Conservation (phyloP, 2,113 vertebrate genomes). For the Pseudopodoces humilis region DNA sequence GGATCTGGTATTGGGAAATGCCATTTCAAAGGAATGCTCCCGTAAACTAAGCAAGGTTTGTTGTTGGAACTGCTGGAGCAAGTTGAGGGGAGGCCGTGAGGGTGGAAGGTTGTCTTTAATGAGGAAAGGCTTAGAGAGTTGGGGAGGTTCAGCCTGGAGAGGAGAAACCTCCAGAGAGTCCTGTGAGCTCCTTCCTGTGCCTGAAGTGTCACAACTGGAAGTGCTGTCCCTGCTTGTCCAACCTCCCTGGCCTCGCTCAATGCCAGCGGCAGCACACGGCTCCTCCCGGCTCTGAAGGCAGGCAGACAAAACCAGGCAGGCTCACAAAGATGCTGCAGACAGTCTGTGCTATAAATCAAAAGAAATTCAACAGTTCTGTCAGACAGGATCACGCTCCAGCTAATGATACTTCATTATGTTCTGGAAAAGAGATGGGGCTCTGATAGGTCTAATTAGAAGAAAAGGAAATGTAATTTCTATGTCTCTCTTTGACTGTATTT, state of each 20-base stretch:
- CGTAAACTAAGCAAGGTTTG: neutral
- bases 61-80: neutral
- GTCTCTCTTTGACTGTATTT: neutral
- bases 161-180: neutral
- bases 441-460: neutral
- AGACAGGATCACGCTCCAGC: neutral
- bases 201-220: fast-evolving
- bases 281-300: neutral
- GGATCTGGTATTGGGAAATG: neutral
- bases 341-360: neutral
- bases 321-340: neutral
- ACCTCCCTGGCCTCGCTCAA: neutral
- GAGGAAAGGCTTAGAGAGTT: neutral
- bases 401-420: neutral
- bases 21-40: neutral
- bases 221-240: neutral
- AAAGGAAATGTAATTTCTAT: neutral
- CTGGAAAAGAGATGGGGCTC: neutral
- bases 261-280: fast-evolving
- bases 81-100: neutral
- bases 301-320: neutral
- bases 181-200: neutral
- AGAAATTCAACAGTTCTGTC: neutral
- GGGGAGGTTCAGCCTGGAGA: neutral
- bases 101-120: neutral